Evolutionary conservation across 2,888 invertebrate genomes (phyloP), one percentile per base, ranked within the genome.

Genomic region (Doris montereyensis): DNA sequence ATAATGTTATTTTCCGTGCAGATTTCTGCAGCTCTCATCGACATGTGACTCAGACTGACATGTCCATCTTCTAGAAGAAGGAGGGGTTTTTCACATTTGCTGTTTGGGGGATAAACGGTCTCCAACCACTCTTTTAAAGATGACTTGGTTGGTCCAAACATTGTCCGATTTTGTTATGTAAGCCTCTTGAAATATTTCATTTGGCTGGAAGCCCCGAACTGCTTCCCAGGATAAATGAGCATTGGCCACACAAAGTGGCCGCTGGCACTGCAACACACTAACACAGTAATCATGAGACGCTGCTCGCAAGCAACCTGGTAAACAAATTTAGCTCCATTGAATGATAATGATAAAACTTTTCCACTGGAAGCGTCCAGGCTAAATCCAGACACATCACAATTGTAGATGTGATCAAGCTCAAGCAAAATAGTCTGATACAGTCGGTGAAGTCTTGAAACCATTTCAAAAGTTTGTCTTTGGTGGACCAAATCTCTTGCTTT

Each of bases 151-250:
- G 26, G 52, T 74, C 74, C 74, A 74, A 1, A 57, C 74, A 30
- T 74, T 74, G n/a, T 57, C 8, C 30, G 74, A 58, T 21, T 35
- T 57, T 8, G 24, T 28, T 8, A 74, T 58, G n/a, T 41, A 57
- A n/a, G 74, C 57, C 2, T 57, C 30, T 28, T 57, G 13, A 5
- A 74, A 74, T 1, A 58, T 60, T n/a, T 58, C 74, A 1, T 74
- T 8, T 10, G 74, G 74, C n/a, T 30, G n/a, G 30, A 74, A 74
- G 13, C 74, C 74, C 1, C 74, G 28, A 74, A 74, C 30, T 74
- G 74, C 8, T 57, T 28, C 1, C 76, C 76, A 10, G 67, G 76
- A 52, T 76, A 76, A 1, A 76, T 67, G 3, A 76, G 21, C 52
- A 76, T 34, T n/a, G 76, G 76, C 28, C 34, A 26, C 1, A 30